Conservation (phyloP, 2,113 vertebrate species). For the Ctenodactylus gundi region DNA sequence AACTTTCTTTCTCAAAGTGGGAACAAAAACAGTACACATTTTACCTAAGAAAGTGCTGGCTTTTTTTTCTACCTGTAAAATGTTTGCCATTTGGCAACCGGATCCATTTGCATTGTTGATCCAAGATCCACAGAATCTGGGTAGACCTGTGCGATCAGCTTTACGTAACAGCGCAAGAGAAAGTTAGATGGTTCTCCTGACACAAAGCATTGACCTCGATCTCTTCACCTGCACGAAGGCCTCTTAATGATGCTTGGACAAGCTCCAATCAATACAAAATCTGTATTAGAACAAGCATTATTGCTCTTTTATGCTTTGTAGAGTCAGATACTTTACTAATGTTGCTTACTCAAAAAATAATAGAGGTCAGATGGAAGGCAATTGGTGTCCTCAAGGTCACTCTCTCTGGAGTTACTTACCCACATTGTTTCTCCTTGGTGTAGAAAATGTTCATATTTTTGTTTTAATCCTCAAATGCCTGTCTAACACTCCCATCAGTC, state of each 20-base stretch:
- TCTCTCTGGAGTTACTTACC: not conserved
- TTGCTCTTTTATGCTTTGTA: not conserved
- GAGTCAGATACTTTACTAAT: not conserved
- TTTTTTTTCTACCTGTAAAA: not conserved
- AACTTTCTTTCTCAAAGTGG: not conserved
- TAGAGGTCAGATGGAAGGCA: not conserved
- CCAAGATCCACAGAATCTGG: not conserved
- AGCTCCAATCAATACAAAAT: not conserved
- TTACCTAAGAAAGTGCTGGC: not conserved
- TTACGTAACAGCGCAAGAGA: not conserved
- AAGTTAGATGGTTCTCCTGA: not conserved
- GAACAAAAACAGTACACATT: not conserved
- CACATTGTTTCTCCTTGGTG: not conserved
- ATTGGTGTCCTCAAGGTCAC: not conserved
- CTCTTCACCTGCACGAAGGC: not conserved
- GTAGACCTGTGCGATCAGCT: not conserved
- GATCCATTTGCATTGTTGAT: not conserved
- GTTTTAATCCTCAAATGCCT: conserved; percentile 3
- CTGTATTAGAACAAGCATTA: not conserved
- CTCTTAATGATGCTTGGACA: not conserved
- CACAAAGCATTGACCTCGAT: not conserved
- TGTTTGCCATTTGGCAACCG: not conserved
- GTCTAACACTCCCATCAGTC: not conserved
- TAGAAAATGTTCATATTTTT: not conserved
- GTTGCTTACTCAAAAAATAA: not conserved